Conservation (phyloP, 2,113 vertebrate genomes). For the Oryctolagus cuniculus region DNA sequence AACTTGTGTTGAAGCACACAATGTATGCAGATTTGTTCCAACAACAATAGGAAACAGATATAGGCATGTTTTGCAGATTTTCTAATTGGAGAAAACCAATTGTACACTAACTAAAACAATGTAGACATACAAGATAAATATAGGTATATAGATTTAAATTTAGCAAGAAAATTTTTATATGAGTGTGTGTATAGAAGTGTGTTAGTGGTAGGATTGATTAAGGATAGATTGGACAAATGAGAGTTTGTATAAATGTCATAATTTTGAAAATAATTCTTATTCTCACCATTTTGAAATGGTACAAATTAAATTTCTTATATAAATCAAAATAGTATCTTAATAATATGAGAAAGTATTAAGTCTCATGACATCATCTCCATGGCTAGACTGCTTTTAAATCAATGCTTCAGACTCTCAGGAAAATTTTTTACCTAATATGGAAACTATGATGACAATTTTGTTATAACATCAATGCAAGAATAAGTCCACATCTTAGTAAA, state of each 20-base stretch:
- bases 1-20: not conserved
- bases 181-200: rapidly evolving
- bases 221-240: not conserved
- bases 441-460: not conserved
- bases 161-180: not conserved
- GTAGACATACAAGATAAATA: not conserved
- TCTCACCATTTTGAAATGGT: not conserved
- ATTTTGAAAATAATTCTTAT: not conserved
- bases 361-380: not conserved
- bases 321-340: slow-evolving; percentile 26
- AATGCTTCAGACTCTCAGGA: not conserved
- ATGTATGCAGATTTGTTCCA: not conserved
- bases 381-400: not conserved
- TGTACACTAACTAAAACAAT: not conserved
- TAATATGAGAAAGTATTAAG: not conserved
- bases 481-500: not conserved
- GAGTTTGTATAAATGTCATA: not conserved
- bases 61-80: not conserved
- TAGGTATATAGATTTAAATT: not conserved
- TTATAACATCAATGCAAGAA: not conserved
- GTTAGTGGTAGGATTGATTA: not conserved
- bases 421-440: not conserved
- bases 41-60: not conserved
- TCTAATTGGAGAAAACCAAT: not conserved
- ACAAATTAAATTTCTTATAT: not conserved